Base-by-base conservation (phyloP, 2,113 vertebrate species). In the Myanophis thanlyinensis region DNA sequence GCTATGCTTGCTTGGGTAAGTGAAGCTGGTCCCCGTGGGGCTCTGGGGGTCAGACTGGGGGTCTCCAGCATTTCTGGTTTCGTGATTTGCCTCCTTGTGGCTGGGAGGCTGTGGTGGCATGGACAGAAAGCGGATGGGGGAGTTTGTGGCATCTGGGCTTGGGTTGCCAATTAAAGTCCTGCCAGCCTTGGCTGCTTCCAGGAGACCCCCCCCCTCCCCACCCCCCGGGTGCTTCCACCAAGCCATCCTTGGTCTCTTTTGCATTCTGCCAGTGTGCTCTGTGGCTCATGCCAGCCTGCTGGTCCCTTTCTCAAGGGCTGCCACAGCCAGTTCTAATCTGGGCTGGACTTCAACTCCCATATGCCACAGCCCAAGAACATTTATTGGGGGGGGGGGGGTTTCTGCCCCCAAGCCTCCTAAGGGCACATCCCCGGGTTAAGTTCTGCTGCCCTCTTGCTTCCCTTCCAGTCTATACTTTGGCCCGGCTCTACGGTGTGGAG, bases 1-100 rank as follows among this genome's bases (percentile, higher is more conserved):
- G 99, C 92, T 99, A 98, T 0, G 99, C 99, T 94, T 99, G 99
- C 96, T 97, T 99, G 40, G 99, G 99, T 99, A 89, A 95, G 98
- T 93, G 56, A 20, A 6, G 25, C 49, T 12, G 20, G 8, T 30
- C 3, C 6, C 18, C 0, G 23, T 53, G 8, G 35, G 30, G 30
- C 27, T 25, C 5, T 2, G 13, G 35, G 47, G 30, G 35, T 22
- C 85, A 48, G 7, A 6, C 5, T 1, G 15, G 40, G 20, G 48
- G n/a, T 6, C 4, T 53, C 27, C 8, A 0, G 8, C 22, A 56
- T 56, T 13, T 11, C 40, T 44, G 67, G 13, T 4, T 20, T 47
- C 2, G 35, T 5, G 27, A n/a, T 4, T 13, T 12, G 46, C 25
- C 46, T 5, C 85, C 59, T 30, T 44, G 18, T 46, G 22, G 85